Conservation (phyloP, 2,797 vertebrate species). For the Psittacula derbiana region DNA sequence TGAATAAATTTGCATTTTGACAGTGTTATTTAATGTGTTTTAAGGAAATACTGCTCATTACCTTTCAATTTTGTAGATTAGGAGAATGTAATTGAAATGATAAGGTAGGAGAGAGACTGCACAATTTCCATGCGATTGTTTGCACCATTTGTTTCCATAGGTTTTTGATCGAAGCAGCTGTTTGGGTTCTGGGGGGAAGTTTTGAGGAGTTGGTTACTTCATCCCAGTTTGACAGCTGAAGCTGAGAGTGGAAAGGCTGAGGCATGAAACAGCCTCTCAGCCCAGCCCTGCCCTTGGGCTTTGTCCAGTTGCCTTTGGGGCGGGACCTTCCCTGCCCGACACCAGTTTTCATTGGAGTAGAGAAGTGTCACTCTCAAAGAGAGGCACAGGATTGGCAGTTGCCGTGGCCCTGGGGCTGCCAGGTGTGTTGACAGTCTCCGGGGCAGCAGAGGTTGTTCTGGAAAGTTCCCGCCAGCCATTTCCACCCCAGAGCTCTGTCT, state of each 20-base stretch:
- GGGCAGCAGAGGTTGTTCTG: neutral
- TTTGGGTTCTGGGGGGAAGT: neutral
- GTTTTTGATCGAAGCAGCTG: neutral
- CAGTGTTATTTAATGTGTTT: constrained; percentile 82
- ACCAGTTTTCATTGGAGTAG: neutral
- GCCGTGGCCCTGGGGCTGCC: neutral
- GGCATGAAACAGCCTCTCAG: accelerated
- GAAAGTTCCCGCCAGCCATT: neutral
- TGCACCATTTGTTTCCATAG: neutral
- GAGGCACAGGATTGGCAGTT: neutral
- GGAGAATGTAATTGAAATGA: constrained; percentile 77
- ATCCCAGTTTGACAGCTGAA: accelerated
- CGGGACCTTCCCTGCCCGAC: accelerated
- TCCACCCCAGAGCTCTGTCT: accelerated
- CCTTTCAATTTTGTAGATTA: constrained; percentile 79
- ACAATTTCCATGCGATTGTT: constrained; percentile 60
- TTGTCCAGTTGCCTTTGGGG: accelerated
- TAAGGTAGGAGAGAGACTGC: constrained; percentile 63
- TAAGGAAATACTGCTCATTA: constrained; percentile 83
- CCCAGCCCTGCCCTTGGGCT: accelerated
- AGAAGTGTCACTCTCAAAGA: neutral
- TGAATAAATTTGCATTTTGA: constrained; percentile 86
- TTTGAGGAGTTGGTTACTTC: neutral
- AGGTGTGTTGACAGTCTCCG: accelerated
- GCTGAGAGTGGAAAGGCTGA: neutral